Evolutionary conservation across 2,113 vertebrate genomes (phyloP).

Genomic region (Trogon surrucura): DNA sequence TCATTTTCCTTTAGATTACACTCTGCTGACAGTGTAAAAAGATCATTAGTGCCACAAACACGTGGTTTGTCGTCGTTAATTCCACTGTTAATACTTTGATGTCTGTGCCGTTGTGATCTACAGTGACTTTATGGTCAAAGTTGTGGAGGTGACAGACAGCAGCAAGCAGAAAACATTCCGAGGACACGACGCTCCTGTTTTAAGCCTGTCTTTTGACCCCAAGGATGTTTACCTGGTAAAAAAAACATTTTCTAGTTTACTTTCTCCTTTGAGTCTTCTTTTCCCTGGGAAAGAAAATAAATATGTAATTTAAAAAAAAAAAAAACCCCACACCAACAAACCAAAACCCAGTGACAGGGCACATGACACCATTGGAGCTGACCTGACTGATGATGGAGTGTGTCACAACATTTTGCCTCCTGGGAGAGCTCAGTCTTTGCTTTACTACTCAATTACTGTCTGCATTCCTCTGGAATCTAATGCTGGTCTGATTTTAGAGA

Average conservation of each 20-base stretch:
- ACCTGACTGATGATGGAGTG: background rate
- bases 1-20: background rate
- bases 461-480: background rate
- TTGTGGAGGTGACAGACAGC: constrained; percentile 91
- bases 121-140: constrained; percentile 96
- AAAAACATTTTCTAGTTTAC: background rate
- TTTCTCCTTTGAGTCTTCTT: background rate
- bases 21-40: background rate
- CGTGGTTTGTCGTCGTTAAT: background rate
- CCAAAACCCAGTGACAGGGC: too few relatives aligned
- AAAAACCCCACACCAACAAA: too few relatives aligned
- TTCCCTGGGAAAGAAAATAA: background rate
- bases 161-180: constrained; percentile 93
- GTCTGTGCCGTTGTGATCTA: background rate
- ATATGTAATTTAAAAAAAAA: background rate
- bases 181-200: constrained; percentile 91
- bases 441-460: background rate
- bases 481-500: background rate
- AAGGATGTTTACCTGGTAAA: constrained; percentile 89
- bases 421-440: background rate
- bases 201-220: constrained; percentile 94
- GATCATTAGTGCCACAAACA: background rate
- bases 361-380: background rate
- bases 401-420: background rate
- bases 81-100: background rate